Percentiles rank a stretch among this genome's conserved stretches.
Conservation (phyloP, 2,888 invertebrate genomes). For the Ommatoiulus sabulosus region DNA sequence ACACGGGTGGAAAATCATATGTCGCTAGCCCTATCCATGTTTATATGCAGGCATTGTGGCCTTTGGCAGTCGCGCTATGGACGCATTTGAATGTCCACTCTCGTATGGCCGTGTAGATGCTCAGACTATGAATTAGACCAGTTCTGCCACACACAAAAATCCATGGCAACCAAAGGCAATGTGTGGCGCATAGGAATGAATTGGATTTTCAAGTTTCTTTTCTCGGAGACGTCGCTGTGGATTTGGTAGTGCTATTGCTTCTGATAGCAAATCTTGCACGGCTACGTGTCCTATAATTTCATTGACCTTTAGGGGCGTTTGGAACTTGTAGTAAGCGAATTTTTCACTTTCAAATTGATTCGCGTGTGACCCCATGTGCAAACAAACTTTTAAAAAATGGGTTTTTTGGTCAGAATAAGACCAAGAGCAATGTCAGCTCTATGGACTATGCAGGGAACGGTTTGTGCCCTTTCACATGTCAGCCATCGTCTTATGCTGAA, state of each 20-base stretch:
- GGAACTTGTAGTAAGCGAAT: not conserved
- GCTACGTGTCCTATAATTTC: not conserved
- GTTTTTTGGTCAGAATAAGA: too few species aligned
- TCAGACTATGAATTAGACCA: constrained; percentile 20
- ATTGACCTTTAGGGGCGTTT: constrained; percentile 5
- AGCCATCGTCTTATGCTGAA: too few species aligned
- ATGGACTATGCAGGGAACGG: too few species aligned
- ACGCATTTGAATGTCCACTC: constrained; percentile 35
- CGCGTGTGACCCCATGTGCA: not conserved
- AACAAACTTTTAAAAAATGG: not conserved
- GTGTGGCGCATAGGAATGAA: constrained; percentile 12
- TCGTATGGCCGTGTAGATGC: not conserved
- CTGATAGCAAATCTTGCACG: not conserved
- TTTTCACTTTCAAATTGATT: not conserved
- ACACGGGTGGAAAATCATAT: not conserved
- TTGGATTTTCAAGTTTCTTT: constrained; percentile 5
- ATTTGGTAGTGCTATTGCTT: not conserved
- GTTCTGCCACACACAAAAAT: not conserved
- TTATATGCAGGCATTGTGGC: not conserved
- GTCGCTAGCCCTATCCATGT: not conserved
- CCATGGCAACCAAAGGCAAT: constrained; percentile 31
- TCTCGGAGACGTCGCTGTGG: not conserved
- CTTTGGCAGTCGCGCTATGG: not conserved
- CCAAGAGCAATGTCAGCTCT: too few species aligned
- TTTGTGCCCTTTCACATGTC: too few species aligned